Evolutionary conservation across 1,140 invertebrate species (phyloP).

Genomic region (Aphidius ervi): DNA sequence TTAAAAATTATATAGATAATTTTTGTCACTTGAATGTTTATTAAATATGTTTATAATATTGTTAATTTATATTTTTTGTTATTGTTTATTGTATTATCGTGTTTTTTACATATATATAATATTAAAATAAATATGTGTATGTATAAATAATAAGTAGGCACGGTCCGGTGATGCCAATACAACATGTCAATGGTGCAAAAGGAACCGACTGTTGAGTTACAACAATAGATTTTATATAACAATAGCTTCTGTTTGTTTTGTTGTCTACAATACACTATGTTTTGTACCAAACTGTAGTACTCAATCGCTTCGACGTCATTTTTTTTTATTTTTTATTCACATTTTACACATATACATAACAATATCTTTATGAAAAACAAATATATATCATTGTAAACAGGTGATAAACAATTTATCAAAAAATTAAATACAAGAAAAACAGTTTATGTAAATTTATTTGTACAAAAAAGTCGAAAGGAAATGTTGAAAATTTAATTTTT

Average conservation of each 20-base stretch:
- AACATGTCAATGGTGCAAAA: slow-evolving; percentile 14
- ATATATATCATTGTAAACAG: too few species aligned
- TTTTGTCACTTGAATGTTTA: background rate
- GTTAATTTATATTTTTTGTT: too few species aligned
- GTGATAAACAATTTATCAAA: too few species aligned
- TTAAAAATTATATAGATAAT: background rate
- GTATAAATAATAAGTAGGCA: slow-evolving; percentile 1
- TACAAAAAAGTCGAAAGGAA: too few species aligned
- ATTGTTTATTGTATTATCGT: background rate
- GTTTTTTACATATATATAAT: background rate
- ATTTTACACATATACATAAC: too few species aligned
- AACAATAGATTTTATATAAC: slow-evolving; percentile 11
- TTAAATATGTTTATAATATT: background rate
- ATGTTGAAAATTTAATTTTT: too few species aligned
- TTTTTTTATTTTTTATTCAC: background rate
- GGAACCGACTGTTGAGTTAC: slow-evolving; percentile 13
- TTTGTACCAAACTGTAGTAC: slow-evolving; percentile 11
- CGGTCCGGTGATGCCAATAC: slow-evolving; percentile 13
- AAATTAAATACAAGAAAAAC: too few species aligned
- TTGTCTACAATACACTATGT: slow-evolving; percentile 8
- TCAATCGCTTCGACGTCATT: slow-evolving; percentile 9
- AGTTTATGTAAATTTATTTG: too few species aligned
- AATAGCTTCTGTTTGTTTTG: slow-evolving; percentile 14
- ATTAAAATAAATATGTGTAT: background rate
- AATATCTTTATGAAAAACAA: too few species aligned